These are phyloP conservation scores for Garra rufa DNA, from an alignment of 2,113 vertebrate species.

Conservation along the genomic window DNA sequence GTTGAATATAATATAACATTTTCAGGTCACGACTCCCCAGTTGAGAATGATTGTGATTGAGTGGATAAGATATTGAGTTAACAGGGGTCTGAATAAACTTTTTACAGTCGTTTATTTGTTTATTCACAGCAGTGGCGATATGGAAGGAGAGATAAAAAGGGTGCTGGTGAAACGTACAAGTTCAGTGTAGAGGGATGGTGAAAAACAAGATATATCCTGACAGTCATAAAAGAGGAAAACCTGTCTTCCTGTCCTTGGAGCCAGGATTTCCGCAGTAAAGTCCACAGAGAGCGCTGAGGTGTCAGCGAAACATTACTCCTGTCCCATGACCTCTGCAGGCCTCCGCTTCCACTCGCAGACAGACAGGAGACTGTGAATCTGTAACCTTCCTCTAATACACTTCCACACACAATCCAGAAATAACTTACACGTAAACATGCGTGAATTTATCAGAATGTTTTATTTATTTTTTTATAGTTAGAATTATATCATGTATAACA, in stretches of 20 bases:
- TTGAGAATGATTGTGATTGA: background rate
- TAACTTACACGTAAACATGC: constrained; percentile 45
- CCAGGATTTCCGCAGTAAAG: constrained; percentile 74
- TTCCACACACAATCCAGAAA: constrained; percentile 6
- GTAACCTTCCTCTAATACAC: constrained; percentile 9
- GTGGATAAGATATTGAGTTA: background rate
- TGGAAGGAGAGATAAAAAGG: background rate
- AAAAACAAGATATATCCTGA: constrained; percentile 50
- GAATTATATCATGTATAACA: constrained; percentile 75
- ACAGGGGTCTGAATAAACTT: background rate
- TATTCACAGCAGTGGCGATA: constrained; percentile 9
- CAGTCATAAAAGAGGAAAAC: constrained; percentile 67
- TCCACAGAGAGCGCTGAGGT: constrained; percentile 61
- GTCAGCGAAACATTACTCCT: constrained; percentile 56
- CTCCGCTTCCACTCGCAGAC: background rate
- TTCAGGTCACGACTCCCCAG: background rate
- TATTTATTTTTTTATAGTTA: constrained; percentile 72
- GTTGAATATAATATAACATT: too few relatives aligned
- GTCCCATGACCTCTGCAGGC: constrained; percentile 48
- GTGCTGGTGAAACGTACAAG: constrained; percentile 22
- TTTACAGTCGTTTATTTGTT: constrained; percentile 12
- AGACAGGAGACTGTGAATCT: constrained; percentile 8
- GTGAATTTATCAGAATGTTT: constrained; percentile 80
- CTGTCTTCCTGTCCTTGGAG: constrained; percentile 77
- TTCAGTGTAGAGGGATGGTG: constrained; percentile 65